Percentiles rank a stretch among this genome's conserved stretches.
Evolutionary conservation across 2,888 invertebrate genomes (phyloP).

Genomic region (Aporophyla nigra): DNA sequence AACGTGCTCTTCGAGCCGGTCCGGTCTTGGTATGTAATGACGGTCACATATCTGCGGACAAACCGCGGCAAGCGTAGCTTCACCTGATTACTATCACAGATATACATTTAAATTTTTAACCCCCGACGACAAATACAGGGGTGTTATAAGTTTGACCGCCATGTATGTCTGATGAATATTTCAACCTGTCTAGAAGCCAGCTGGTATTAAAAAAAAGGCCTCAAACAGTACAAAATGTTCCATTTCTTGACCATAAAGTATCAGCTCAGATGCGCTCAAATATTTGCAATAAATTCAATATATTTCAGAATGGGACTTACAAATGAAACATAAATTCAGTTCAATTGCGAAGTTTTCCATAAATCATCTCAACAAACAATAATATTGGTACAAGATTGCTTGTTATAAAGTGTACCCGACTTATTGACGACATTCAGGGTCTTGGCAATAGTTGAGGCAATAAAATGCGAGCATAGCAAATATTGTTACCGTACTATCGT

Average conservation of each 20-base stretch:
- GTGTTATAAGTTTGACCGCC: too few relatives aligned
- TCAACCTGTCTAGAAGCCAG: background rate
- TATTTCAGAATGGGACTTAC: background rate
- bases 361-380: conserved; percentile 11
- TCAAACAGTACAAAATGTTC: background rate
- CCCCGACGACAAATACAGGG: too few relatives aligned
- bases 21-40: too few relatives aligned
- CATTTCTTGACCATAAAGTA: background rate
- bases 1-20: too few relatives aligned
- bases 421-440: conserved; percentile 21
- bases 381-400: conserved; percentile 16
- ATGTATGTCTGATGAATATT: background rate
- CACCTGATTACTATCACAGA: background rate
- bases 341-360: background rate
- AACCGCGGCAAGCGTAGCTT: too few relatives aligned
- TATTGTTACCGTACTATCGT: conserved; percentile 31
- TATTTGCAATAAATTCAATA: conserved; percentile 1
- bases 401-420: background rate
- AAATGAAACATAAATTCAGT: conserved; percentile 7
- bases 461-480: conserved; percentile 45
- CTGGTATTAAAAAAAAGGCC: too few relatives aligned
- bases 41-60: too few relatives aligned
- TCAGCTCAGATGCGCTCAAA: background rate
- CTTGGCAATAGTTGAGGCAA: conserved; percentile 41
- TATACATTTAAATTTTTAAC: background rate